Percentiles rank a stretch among this genome's conserved stretches.
These are phyloP conservation scores for Luperina nickerlii DNA, from an alignment of 2,888 invertebrate species.

Conservation along the genomic window DNA sequence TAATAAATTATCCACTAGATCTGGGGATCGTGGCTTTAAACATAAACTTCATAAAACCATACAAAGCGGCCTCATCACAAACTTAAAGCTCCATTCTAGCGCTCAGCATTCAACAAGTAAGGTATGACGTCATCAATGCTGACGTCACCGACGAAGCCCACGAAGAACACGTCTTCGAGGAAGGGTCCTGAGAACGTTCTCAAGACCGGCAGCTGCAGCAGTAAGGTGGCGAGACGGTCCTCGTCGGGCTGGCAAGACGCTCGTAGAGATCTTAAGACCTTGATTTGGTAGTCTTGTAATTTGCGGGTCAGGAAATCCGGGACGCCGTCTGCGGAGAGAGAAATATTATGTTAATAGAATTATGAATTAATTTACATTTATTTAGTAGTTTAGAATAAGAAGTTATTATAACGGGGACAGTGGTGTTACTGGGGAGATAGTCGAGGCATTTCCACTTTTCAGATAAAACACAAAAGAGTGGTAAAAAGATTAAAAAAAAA, in stretches of 20 bases:
- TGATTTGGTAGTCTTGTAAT: constrained; percentile 87
- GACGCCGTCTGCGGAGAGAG: constrained; percentile 83
- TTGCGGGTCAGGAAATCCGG: constrained; percentile 86
- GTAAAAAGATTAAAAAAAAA: no score
- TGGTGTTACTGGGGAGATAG: no score
- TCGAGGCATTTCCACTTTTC: no score
- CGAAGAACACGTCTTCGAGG: constrained; percentile 97
- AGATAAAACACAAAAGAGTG: no score
- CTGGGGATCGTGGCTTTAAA: background rate
- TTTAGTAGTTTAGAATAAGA: no score
- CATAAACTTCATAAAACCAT: background rate
- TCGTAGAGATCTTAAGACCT: constrained; percentile 87
- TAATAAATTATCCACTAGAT: background rate
- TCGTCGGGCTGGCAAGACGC: constrained; percentile 76
- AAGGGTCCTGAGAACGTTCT: constrained; percentile 93
- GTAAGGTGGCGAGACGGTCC: constrained; percentile 90
- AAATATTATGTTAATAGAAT: background rate
- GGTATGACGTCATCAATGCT: constrained; percentile 99
- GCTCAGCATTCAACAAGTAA: constrained; percentile 93
- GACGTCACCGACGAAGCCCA: constrained; percentile 97
- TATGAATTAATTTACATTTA: no score
- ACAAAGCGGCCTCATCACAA: background rate
- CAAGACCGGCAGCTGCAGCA: constrained; percentile 93
- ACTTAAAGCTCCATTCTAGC: constrained; percentile 51
- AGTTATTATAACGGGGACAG: no score